Percentiles rank a stretch among this genome's conserved stretches.
phyloP scores from a whole-genome alignment of 2,797 vertebrate species.

The Anas bernieri region DNA sequence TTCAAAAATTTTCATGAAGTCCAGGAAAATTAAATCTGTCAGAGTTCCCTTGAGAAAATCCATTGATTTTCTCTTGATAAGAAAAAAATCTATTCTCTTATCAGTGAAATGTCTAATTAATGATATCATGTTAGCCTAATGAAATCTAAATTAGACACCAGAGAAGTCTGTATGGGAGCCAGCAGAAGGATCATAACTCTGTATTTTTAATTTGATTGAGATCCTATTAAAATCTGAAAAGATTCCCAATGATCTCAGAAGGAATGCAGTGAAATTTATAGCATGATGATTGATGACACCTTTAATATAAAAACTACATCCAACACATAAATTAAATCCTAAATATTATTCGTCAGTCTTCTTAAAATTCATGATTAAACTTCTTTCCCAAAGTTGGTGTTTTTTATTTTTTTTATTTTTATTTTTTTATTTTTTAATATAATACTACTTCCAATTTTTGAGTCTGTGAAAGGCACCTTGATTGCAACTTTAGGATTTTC shows the following conservation, averaged over 20 bases:
- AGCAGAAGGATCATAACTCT: slow-evolving; percentile 5
- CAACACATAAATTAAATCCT: neutral
- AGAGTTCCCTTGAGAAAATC: slow-evolving; percentile 4
- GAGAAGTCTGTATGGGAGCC: neutral
- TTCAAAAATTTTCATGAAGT: slow-evolving; percentile 43
- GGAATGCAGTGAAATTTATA: neutral
- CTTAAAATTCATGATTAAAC: neutral
- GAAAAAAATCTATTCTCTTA: slow-evolving; percentile 47
- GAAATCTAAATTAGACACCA: slow-evolving; percentile 48
- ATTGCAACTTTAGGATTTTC: neutral
- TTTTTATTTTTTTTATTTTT: too few species aligned
- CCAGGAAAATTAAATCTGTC: slow-evolving; percentile 30
- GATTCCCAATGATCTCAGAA: neutral
- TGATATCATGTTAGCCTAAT: slow-evolving; percentile 24
- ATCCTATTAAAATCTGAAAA: slow-evolving; percentile 11
- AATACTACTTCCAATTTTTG: neutral
- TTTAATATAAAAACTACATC: neutral
- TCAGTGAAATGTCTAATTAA: slow-evolving; percentile 57
- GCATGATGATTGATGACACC: neutral
- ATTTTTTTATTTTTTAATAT: neutral
- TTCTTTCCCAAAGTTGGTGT: neutral
- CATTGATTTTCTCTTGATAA: slow-evolving; percentile 41
- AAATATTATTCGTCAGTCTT: neutral
- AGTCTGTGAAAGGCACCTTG: neutral
- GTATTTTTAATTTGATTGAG: neutral